Base-by-base conservation (phyloP, 2,888 invertebrate species). In the Adela reaumurella region DNA sequence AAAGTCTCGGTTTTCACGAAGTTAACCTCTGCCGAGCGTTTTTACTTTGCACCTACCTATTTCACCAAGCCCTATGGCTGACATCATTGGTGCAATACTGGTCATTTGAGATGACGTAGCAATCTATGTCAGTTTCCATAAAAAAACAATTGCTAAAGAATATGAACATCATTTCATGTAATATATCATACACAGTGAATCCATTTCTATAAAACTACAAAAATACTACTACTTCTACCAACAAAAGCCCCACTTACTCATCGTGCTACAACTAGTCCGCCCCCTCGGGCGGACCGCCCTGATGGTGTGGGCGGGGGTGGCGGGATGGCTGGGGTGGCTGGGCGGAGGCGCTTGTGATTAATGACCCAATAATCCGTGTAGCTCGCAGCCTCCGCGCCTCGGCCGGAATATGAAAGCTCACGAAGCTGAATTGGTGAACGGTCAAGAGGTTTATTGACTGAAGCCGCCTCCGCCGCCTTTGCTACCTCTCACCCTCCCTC, bases 371-470 rank as follows among this genome's bases (percentile, higher is more conserved):
- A 76, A 77, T 74, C 74, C 74, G 58, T 55, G 63, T 59, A 60
- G 61, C 64, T 60, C 60, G 61, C 64, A 67, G 67, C 64, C 64
- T 64, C 62, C 17, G 17, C 19, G 45, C 65, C 67, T 24, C 24
- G 11, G 66, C 48, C 28, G 29, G 49, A 49, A 48, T 64, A 61
- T 65, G 70, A 66, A 70, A 48, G 70, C 73, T 74, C 70, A 35
- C 35, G 35, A 77, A 76, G 77, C 76, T 69, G 77, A 76, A 70
- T 76, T 74, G 76, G 74, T 74, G 74, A 70, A 62, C 72, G 74
- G 78, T 74, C 77, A 74, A 74, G 74, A 76, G 74, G 77, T 74
- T 74, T 74, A 74, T 73, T 74, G 74, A 70, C 74, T 74, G 66
- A 62, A 59, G 55, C 17, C 20, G 28, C 28, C 35, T 17, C 28